Evolutionary conservation across 1,140 invertebrate genomes (phyloP).

Genomic region (Polypedilum pembai): DNA sequence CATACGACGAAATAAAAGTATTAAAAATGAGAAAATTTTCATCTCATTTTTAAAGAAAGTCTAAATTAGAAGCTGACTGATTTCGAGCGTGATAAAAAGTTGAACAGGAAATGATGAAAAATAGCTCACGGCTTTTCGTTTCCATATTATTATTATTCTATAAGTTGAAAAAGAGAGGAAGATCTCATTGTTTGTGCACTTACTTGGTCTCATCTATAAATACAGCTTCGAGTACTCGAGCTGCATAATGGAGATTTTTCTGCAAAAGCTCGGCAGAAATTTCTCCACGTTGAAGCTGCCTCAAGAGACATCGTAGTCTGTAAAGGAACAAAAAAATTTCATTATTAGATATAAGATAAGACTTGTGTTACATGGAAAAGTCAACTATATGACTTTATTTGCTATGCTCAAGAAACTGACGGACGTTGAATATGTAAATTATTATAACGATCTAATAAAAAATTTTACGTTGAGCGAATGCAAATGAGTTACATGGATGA

Average conservation of each 20-base stretch:
- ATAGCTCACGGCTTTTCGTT: not conserved
- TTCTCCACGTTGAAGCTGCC: slow-evolving; percentile 72
- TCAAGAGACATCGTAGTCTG: slow-evolving; percentile 75
- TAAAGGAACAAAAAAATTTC: slow-evolving; percentile 36
- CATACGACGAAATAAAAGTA: too few relatives aligned
- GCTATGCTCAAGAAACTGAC: not conserved
- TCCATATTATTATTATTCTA: not conserved
- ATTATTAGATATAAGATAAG: slow-evolving; percentile 10
- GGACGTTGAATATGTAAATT: slow-evolving; percentile 12
- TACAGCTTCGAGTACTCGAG: slow-evolving; percentile 76
- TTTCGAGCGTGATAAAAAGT: too few relatives aligned
- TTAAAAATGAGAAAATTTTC: too few relatives aligned
- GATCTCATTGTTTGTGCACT: slow-evolving; percentile 41
- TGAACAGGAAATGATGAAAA: not conserved
- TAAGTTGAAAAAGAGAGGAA: not conserved
- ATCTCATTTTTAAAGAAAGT: too few relatives aligned
- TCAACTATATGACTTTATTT: slow-evolving; percentile 4
- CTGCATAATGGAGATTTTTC: slow-evolving; percentile 78
- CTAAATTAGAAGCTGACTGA: too few relatives aligned
- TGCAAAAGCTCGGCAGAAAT: slow-evolving; percentile 74
- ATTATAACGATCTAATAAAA: too few relatives aligned
- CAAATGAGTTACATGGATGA: too few relatives aligned
- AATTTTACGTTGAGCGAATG: too few relatives aligned
- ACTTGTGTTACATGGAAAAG: not conserved
- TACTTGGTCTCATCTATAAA: slow-evolving; percentile 86